Evolutionary conservation across 2,797 vertebrate species (phyloP).

Genomic region (Parotocinclus haroldoi): DNA sequence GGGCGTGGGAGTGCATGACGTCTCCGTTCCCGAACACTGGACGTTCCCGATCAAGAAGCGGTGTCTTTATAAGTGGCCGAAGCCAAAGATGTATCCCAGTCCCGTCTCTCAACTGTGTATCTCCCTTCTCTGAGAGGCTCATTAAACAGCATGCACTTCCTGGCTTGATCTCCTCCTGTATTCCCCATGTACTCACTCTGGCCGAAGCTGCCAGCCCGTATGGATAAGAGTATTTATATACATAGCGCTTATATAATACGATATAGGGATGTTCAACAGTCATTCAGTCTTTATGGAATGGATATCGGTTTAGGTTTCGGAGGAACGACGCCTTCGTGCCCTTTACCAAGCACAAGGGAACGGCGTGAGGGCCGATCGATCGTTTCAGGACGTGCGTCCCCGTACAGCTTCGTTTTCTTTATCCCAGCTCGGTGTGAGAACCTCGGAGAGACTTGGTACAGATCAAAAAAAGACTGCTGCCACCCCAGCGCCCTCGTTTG

Average conservation of each 20-base stretch:
- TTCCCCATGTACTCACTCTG: conserved; percentile 55
- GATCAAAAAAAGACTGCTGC: too few species aligned
- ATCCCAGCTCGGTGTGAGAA: too few species aligned
- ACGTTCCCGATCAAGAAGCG: conserved; percentile 37
- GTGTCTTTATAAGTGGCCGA: conserved; percentile 62
- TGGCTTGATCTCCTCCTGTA: conserved; percentile 41
- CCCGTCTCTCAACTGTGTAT: conserved; percentile 32
- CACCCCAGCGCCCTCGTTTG: too few species aligned
- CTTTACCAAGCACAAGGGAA: conserved; percentile 62
- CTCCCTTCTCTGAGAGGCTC: conserved; percentile 40
- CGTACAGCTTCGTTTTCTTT: too few species aligned
- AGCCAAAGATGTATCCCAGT: conserved; percentile 71
- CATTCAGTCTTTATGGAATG: conserved; percentile 46
- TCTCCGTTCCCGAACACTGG: conserved; percentile 55
- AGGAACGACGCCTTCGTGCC: neutral
- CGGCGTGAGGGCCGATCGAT: conserved; percentile 58
- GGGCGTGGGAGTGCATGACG: conserved; percentile 29
- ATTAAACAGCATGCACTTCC: conserved; percentile 62
- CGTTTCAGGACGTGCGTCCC: conserved; percentile 59
- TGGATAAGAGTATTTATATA: conserved; percentile 59
- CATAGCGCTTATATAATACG: conserved; percentile 42
- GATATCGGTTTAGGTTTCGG: conserved; percentile 6
- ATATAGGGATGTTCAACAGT: conserved; percentile 56
- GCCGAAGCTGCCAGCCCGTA: conserved; percentile 55
- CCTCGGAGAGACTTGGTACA: too few species aligned